Percentiles rank a stretch among this genome's conserved stretches.
Evolutionary conservation across 2,888 invertebrate species (phyloP).

Genomic region (Tolmerus cingulatus): DNA sequence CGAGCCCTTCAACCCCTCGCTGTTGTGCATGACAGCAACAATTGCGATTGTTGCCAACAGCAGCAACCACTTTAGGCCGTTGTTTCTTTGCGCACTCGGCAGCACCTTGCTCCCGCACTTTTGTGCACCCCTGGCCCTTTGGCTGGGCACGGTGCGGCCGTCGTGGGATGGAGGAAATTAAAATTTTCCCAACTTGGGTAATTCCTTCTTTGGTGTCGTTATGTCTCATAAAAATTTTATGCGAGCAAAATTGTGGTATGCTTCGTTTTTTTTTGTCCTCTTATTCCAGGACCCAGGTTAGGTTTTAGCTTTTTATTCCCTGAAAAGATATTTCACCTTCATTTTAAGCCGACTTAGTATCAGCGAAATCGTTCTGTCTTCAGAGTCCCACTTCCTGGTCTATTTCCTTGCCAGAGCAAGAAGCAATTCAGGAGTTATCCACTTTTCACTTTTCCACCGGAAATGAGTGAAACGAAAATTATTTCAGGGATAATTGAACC

Average conservation of each 20-base stretch:
- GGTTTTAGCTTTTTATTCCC: not conserved
- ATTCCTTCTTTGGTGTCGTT: constrained; percentile 31
- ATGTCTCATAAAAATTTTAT: constrained; percentile 36
- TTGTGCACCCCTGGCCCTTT: not conserved
- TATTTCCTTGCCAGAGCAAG: not conserved
- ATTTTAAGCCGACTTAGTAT: not conserved
- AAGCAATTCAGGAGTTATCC: not conserved
- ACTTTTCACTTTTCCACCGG: constrained; percentile 12
- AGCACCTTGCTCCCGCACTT: constrained; percentile 3
- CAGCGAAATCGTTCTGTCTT: not conserved
- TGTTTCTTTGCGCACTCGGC: constrained; percentile 27
- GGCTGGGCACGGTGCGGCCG: not conserved
- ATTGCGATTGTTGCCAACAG: constrained; percentile 33
- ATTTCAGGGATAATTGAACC: constrained; percentile 35
- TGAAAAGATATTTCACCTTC: not conserved
- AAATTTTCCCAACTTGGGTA: constrained; percentile 9
- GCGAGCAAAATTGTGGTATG: constrained; percentile 2
- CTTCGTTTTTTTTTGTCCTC: not conserved
- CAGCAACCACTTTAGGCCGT: constrained; percentile 21
- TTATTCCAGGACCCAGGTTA: not conserved
- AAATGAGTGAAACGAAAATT: constrained; percentile 29
- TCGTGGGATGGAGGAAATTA: not conserved
- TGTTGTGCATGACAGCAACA: constrained; percentile 25
- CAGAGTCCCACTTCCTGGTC: not conserved
- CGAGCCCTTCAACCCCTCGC: not conserved